Base-by-base conservation (phyloP, 2,113 vertebrate species). In the Helogale parvula region DNA sequence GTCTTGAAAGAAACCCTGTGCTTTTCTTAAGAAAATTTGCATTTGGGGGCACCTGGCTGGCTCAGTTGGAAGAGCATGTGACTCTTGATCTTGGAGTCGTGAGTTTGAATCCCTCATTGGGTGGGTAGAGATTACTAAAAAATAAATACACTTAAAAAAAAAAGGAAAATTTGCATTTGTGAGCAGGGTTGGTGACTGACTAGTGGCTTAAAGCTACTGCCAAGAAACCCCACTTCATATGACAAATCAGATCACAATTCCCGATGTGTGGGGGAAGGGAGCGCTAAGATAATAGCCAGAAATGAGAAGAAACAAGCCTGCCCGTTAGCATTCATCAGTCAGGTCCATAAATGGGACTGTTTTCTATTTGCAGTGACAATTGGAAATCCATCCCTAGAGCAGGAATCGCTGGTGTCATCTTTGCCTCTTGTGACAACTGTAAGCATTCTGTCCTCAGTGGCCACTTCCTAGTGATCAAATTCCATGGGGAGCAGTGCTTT, bases 341-440 rank as follows among this genome's bases (percentile, higher is more conserved):
- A 13, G 33, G 60, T 7, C 16, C 2, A 0, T 19, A 5, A 19
- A 29, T 0, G 5, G 68, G 7, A 23, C 8, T 13, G 29, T 17
- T 68, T 81, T 27, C 52, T 66, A 3, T 27, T 21, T 35, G 47
- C 16, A 0, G 10, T 6, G 15, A 5, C 7, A 23, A 21, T 11
- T 15, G 0, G 0, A 27, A 31, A 12, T 27, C 57, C 57, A 7
- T 31, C 38, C 14, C 0, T 6, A 54, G 65, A 57, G 45, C 17
- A 3, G 0, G 54, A 21, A 38, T 2, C 1, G 66, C 35, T 2
- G 9, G 47, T 2, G 15, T 27, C 0, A 0, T 3, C 23, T 25
- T 41, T 27, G 35, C 63, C 52, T 8, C 54, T 4, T 72, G 8
- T 0, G 3, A 7, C 31, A 29, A 65, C 57, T 54, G 29, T 17